These are phyloP conservation scores for Melanotaenia duboulayi DNA, from an alignment of 2,113 vertebrate species.

Conservation along the genomic window DNA sequence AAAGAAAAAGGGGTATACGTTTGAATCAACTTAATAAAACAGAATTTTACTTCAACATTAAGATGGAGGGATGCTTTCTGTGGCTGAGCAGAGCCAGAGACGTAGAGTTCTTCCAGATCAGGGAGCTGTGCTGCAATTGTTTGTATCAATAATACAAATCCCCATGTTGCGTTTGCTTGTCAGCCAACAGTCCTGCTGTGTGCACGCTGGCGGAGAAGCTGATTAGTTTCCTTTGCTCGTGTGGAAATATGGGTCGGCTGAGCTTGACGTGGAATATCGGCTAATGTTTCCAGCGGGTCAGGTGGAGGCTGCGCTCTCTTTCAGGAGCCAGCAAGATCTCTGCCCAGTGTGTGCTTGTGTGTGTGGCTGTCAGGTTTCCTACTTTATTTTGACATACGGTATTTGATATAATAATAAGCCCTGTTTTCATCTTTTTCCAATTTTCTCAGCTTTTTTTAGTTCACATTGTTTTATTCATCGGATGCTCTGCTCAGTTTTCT, in stretches of 20 bases:
- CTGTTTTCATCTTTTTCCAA: not conserved
- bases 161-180: conserved; percentile 33
- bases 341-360: not conserved
- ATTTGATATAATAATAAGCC: conserved; percentile 7
- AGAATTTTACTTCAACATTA: not conserved
- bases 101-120: conserved; percentile 5
- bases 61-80: too few species aligned
- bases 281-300: conserved; percentile 71
- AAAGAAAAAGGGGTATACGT: too few species aligned
- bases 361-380: not conserved
- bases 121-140: conserved; percentile 28
- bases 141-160: conserved; percentile 68
- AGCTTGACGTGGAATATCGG: conserved; percentile 63
- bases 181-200: conserved; percentile 28
- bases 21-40: conserved; percentile 15
- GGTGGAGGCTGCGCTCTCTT: conserved; percentile 24
- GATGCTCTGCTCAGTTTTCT: not conserved
- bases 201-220: conserved; percentile 25
- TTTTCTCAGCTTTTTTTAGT: conserved; percentile 19
- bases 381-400: not conserved
- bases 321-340: not conserved
- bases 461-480: conserved; percentile 21
- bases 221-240: conserved; percentile 57
- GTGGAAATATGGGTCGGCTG: conserved; percentile 45
- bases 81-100: conserved; percentile 1